phyloP scores from a whole-genome alignment of 2,113 vertebrate genomes.

The Muntiacus muntjak region DNA sequence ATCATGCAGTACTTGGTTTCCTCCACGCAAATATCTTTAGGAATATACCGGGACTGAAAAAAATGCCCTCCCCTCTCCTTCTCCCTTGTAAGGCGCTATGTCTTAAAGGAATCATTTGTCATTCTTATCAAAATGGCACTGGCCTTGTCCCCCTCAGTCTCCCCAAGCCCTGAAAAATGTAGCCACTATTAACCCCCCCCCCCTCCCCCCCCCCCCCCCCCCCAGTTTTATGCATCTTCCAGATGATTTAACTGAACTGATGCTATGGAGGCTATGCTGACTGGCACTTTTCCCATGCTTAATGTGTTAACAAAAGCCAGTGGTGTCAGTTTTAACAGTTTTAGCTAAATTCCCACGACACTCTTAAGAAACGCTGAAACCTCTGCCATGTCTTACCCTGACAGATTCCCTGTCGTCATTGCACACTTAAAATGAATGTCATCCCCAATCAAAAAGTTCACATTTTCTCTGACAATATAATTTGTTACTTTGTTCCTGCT shows the following conservation, averaged over 20 bases:
- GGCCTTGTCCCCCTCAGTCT: constrained; percentile 68
- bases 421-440: constrained; percentile 90
- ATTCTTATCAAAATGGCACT: constrained; percentile 71
- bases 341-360: constrained; percentile 90
- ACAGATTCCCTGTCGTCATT: constrained; percentile 87
- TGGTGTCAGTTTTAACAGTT: constrained; percentile 93
- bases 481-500: constrained; percentile 86
- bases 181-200: constrained; percentile 77
- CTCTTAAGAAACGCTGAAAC: constrained; percentile 89
- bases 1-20: constrained; percentile 23
- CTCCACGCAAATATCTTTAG: neutral
- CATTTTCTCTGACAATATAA: constrained; percentile 87
- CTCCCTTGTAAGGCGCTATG: neutral
- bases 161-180: constrained; percentile 70
- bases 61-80: neutral
- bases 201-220: neutral
- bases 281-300: constrained; percentile 94
- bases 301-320: constrained; percentile 94
- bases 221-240: constrained; percentile 83
- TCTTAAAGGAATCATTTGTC: constrained; percentile 62
- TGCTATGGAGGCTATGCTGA: constrained; percentile 89
- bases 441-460: constrained; percentile 89
- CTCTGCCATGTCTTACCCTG: constrained; percentile 90
- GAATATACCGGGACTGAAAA: neutral
- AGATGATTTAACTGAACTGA: constrained; percentile 86